Evolutionary conservation across 2,888 invertebrate genomes (phyloP).

Genomic region (Aphidoletes aphidimyza): DNA sequence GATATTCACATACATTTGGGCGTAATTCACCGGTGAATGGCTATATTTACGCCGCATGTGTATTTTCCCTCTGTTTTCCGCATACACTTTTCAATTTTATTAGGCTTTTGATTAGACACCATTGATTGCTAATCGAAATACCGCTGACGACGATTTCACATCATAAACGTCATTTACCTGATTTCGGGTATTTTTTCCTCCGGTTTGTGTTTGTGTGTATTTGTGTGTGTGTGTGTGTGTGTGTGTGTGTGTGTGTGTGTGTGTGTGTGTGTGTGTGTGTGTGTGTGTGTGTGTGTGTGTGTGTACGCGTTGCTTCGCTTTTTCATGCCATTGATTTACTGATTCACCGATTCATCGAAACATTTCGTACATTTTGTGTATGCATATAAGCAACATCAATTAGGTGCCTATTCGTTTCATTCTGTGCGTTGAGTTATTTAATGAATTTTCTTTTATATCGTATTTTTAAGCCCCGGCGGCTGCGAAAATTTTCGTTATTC

Average conservation of each 20-base stretch:
- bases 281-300: not conserved
- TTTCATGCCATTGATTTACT: not conserved
- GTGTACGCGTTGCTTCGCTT: not conserved
- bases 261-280: not conserved
- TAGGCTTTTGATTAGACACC: not conserved
- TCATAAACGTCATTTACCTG: conserved; percentile 28
- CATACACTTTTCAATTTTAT: not conserved
- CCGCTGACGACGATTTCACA: not conserved
- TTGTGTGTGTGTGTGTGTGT: not conserved
- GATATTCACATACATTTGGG: not conserved
- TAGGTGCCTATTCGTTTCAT: not conserved
- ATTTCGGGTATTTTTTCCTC: not conserved
- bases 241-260: not conserved
- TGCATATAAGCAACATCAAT: conserved; percentile 42
- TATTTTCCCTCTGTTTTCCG: not conserved
- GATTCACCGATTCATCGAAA: not conserved
- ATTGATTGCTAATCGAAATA: conserved; percentile 15
- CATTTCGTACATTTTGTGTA: not conserved
- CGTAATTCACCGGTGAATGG: no score
- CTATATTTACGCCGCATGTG: not conserved
- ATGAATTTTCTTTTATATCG: conserved; percentile 43
- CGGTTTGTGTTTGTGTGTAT: no score
- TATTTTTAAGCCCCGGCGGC: not conserved
- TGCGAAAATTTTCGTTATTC: not conserved
- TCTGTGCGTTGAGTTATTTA: conserved; percentile 10